These are phyloP conservation scores for Paralvinella palmiformis DNA, from an alignment of 1,140 invertebrate species.

Conservation along the genomic window DNA sequence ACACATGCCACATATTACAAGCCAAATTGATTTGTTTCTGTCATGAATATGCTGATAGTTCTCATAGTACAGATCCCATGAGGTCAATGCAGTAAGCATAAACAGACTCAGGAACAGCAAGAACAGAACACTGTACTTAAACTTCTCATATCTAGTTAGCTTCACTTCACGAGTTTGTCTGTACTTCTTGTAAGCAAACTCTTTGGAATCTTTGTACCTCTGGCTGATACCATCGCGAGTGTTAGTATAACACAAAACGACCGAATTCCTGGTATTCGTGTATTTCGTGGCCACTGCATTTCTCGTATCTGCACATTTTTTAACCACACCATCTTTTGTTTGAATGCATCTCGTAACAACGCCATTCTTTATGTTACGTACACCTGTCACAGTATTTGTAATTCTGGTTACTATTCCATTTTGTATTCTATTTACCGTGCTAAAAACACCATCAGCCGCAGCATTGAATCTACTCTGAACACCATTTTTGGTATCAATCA, in stretches of 20 bases:
- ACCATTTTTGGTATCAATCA: constrained; percentile 4
- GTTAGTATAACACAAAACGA: neutral
- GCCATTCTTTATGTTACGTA: neutral
- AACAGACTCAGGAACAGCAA: neutral
- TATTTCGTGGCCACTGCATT: neutral
- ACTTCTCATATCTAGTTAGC: constrained; percentile 5
- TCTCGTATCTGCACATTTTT: neutral
- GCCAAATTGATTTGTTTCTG: constrained; percentile 1
- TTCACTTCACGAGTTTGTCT: neutral
- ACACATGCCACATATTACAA: neutral
- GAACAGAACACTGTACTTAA: neutral
- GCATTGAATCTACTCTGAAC: neutral
- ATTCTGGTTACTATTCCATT: constrained; percentile 3
- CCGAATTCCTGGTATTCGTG: neutral
- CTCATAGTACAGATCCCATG: constrained; percentile 5
- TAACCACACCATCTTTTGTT: constrained; percentile 6
- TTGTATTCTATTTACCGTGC: neutral
- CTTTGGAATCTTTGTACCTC: neutral
- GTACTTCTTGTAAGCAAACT: neutral
- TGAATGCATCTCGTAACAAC: constrained; percentile 2
- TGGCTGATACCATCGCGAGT: neutral
- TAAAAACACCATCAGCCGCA: neutral
- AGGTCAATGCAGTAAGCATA: neutral
- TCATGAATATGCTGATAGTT: neutral
- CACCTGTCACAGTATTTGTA: constrained; percentile 1